phyloP scores from a whole-genome alignment of 2,113 vertebrate species.

The Ctenodactylus gundi region DNA sequence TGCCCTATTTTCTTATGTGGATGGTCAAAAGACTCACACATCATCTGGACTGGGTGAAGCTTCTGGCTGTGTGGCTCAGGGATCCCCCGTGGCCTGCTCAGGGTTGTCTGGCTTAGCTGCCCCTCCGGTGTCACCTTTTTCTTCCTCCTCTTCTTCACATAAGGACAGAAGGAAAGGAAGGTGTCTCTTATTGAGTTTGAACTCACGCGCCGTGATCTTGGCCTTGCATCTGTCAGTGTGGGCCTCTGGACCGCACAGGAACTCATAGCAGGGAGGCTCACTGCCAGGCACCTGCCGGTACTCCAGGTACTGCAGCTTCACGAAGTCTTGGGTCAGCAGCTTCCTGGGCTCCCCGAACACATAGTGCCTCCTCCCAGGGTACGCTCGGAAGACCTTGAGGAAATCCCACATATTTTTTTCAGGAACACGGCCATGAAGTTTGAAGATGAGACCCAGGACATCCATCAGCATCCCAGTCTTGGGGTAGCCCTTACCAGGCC shows the following conservation, averaged over 20 bases:
- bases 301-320: not conserved
- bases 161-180: fast-evolving
- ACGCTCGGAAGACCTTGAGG: not conserved
- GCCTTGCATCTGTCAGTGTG: not conserved
- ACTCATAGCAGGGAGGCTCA: not conserved
- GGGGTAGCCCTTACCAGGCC: not conserved
- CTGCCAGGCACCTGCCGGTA: not conserved
- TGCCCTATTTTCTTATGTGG: not conserved
- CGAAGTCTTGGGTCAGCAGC: not conserved
- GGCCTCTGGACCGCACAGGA: not conserved
- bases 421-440: not conserved
- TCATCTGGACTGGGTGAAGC: fast-evolving
- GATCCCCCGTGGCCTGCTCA: fast-evolving
- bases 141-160: not conserved
- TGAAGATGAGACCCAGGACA: not conserved
- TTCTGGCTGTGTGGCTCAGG: fast-evolving
- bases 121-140: fast-evolving
- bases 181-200: too few species aligned
- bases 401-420: not conserved
- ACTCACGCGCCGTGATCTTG: not conserved
- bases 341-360: not conserved
- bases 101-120: too few species aligned
- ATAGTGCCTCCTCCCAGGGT: not conserved
- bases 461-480: not conserved
- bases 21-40: not conserved